A percentile compares a stretch with the other conserved stretches of the same genome.
Evolutionary conservation across 2,888 invertebrate genomes (phyloP).

Genomic region (Hydriomena furcata): DNA sequence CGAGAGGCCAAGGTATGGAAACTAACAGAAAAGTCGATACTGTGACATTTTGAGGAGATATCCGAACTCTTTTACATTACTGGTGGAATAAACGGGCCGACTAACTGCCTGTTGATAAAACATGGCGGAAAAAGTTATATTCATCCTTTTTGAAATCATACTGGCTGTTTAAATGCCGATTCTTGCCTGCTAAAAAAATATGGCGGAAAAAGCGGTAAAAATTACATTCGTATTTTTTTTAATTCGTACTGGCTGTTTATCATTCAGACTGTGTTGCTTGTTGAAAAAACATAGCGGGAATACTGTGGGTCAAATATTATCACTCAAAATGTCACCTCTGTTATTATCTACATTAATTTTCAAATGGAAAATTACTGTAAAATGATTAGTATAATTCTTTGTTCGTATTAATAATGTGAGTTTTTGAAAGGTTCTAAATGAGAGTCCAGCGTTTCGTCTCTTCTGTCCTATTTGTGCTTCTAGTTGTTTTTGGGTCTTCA

Average conservation of each 20-base stretch:
- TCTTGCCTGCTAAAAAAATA: too few relatives aligned
- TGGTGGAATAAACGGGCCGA: constrained; percentile 1
- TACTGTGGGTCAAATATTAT: constrained; percentile 16
- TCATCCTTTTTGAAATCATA: constrained; percentile 1
- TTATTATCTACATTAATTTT: background rate
- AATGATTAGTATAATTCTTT: too few relatives aligned
- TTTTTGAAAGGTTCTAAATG: constrained; percentile 59
- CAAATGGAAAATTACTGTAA: too few relatives aligned
- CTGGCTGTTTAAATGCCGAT: too few relatives aligned
- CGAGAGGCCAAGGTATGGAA: constrained; percentile 97
- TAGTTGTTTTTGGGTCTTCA: constrained; percentile 53
- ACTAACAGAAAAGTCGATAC: constrained; percentile 36
- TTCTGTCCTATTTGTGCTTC: constrained; percentile 50
- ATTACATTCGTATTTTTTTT: too few relatives aligned
- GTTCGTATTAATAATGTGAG: constrained; percentile 18
- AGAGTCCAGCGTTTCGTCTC: constrained; percentile 68
- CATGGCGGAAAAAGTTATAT: constrained; percentile 1
- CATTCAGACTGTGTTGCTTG: too few relatives aligned
- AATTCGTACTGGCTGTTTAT: too few relatives aligned
- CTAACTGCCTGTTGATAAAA: too few relatives aligned
- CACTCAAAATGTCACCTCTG: constrained; percentile 21
- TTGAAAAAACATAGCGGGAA: too few relatives aligned
- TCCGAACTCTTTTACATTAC: too few relatives aligned
- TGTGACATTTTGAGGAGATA: constrained; percentile 50
- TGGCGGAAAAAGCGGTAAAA: too few relatives aligned